Conservation (phyloP, 2,113 vertebrate genomes). For the Brachyhypopomus gauderio region DNA sequence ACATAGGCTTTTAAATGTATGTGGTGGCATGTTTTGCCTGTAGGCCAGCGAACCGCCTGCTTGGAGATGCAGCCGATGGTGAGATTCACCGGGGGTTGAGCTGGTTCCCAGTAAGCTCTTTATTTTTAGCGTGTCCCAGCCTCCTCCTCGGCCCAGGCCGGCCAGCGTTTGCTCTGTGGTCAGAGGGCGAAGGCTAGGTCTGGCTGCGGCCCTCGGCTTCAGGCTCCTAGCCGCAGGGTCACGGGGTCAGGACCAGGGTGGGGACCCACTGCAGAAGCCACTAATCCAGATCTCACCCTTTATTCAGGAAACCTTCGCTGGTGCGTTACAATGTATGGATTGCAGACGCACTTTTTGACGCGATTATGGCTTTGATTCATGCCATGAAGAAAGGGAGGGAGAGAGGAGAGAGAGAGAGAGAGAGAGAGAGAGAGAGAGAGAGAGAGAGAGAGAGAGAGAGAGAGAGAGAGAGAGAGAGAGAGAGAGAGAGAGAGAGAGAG, state of each 20-base stretch:
- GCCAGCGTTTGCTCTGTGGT: constrained; percentile 49
- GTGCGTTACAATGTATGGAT: too few relatives aligned
- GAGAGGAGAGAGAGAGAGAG: neutral
- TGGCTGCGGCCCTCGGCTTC: constrained; percentile 24
- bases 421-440: neutral
- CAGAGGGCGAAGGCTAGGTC: constrained; percentile 41
- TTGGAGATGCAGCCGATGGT: constrained; percentile 42
- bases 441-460: neutral
- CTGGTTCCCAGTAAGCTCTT: constrained; percentile 49
- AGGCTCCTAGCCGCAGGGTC: constrained; percentile 42
- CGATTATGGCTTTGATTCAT: too few relatives aligned
- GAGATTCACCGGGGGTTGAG: constrained; percentile 38
- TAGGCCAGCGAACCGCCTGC: constrained; percentile 23
- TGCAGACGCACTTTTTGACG: too few relatives aligned
- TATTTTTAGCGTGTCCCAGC: constrained; percentile 53
- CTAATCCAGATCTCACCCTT: constrained; percentile 35
- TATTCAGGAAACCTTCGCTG: constrained; percentile 19
- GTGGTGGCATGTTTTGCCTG: constrained; percentile 17
- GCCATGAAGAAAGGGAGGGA: too few relatives aligned
- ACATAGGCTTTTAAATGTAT: neutral
- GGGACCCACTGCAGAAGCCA: constrained; percentile 20
- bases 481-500: too few relatives aligned
- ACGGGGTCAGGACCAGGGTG: constrained; percentile 31
- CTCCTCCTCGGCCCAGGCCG: constrained; percentile 30
- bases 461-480: neutral